Conservation (phyloP, 2,888 invertebrate genomes). For the Drosophila pseudotakahashii region DNA sequence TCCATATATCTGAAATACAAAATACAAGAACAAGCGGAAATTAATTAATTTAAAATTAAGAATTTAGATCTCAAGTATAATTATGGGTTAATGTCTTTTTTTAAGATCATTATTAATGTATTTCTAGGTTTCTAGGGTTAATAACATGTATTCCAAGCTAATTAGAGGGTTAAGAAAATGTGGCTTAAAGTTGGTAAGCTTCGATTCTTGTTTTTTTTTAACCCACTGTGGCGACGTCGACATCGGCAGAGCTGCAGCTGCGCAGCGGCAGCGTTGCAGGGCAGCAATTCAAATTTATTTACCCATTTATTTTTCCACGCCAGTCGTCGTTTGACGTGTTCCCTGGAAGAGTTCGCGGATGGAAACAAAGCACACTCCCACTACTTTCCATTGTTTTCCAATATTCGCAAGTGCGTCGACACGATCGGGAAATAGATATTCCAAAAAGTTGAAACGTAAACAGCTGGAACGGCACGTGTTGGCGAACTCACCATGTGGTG, state of each 20-base stretch:
- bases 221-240: constrained; percentile 8
- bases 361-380: constrained; percentile 9
- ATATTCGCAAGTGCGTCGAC: constrained; percentile 22
- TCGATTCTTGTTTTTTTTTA: constrained; percentile 29
- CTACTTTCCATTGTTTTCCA: background rate
- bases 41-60: background rate
- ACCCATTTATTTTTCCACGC: constrained; percentile 24
- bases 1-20: too few relatives aligned
- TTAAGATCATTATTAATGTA: too few relatives aligned
- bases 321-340: constrained; percentile 71
- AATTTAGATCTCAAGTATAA: background rate
- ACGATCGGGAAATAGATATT: background rate
- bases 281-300: constrained; percentile 27
- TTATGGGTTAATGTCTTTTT: too few relatives aligned
- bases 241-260: constrained; percentile 20
- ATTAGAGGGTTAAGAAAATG: constrained; percentile 7
- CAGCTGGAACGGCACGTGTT: constrained; percentile 37
- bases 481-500: constrained; percentile 60
- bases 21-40: too few relatives aligned
- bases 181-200: constrained; percentile 1
- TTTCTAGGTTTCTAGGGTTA: background rate
- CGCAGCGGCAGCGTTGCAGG: constrained; percentile 36
- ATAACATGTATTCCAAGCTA: background rate
- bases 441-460: constrained; percentile 4
- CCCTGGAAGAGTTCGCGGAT: constrained; percentile 51